Evolutionary conservation across 1,140 invertebrate species (phyloP).

Genomic region (Melitaea cinxia): DNA sequence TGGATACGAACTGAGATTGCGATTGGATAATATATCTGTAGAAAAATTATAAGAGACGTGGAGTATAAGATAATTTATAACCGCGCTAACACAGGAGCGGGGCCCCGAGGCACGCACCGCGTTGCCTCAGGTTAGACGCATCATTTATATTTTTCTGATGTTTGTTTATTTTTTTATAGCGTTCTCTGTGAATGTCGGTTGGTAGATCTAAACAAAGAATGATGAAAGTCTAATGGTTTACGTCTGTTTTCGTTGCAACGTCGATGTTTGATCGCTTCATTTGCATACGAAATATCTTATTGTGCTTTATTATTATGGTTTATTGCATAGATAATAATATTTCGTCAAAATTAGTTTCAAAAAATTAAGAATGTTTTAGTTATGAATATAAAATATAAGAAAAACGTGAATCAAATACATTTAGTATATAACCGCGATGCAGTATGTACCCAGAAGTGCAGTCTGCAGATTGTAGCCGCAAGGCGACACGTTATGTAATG

Average conservation of each 20-base stretch:
- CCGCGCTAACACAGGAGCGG: slow-evolving; percentile 63
- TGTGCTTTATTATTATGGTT: slow-evolving; percentile 16
- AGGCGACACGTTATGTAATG: slow-evolving; percentile 39
- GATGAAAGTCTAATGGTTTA: slow-evolving; percentile 71
- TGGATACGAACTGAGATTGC: slow-evolving; percentile 62
- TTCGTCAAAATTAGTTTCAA: too few species aligned
- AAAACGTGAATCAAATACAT: not conserved
- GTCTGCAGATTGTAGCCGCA: slow-evolving; percentile 38
- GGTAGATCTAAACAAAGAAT: slow-evolving; percentile 74
- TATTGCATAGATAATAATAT: too few species aligned
- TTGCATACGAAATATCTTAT: slow-evolving; percentile 61
- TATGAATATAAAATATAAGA: too few species aligned
- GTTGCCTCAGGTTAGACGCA: slow-evolving; percentile 73
- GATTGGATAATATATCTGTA: slow-evolving; percentile 68
- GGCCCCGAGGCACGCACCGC: slow-evolving; percentile 60
- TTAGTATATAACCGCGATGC: not conserved
- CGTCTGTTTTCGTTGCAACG: slow-evolving; percentile 63
- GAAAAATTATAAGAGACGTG: slow-evolving; percentile 73
- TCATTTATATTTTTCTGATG: slow-evolving; percentile 79
- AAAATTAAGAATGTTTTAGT: too few species aligned
- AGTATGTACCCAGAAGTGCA: slow-evolving; percentile 8
- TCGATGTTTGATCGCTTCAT: slow-evolving; percentile 72
- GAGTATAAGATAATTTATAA: slow-evolving; percentile 76
- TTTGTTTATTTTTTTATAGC: slow-evolving; percentile 74
- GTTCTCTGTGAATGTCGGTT: slow-evolving; percentile 63